phyloP scores from a whole-genome alignment of 2,888 invertebrate genomes.

The Drosophila anomalipes region DNA sequence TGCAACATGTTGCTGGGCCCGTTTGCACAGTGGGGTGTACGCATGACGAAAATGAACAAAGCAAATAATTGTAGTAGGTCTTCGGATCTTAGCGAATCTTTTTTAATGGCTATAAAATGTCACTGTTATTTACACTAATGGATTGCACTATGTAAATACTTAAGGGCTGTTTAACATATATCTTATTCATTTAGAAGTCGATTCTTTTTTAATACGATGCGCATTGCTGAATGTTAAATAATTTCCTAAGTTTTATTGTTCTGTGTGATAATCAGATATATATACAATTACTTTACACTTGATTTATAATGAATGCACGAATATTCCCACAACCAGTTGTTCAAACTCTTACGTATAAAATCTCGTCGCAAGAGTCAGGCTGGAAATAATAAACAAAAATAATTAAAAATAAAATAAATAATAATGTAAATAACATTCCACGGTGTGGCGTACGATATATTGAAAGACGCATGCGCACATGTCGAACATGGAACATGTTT shows the following conservation, averaged over 20 bases:
- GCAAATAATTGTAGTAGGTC: no score
- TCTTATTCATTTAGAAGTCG: neutral
- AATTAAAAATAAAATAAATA: no score
- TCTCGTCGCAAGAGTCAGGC: neutral
- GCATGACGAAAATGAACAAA: neutral
- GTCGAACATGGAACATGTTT: slow-evolving; percentile 55
- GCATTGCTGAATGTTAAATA: neutral
- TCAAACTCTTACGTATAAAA: neutral
- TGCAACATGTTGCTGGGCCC: slow-evolving; percentile 55
- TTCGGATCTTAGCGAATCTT: neutral
- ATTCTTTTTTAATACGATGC: neutral
- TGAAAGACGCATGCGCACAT: slow-evolving; percentile 58
- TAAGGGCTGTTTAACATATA: neutral
- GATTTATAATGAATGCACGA: neutral
- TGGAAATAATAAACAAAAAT: neutral
- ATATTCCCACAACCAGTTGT: neutral
- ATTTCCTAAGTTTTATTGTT: neutral
- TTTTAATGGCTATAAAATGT: neutral
- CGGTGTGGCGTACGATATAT: slow-evolving; percentile 30
- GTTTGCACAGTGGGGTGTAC: slow-evolving; percentile 42
- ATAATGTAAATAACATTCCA: slow-evolving; percentile 17
- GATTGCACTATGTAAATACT: neutral
- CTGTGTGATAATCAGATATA: neutral
- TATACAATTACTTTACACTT: slow-evolving; percentile 1
- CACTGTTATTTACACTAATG: neutral